Evolutionary conservation across 1,140 invertebrate species (phyloP).

Genomic region (Cheumatopsyche charites): DNA sequence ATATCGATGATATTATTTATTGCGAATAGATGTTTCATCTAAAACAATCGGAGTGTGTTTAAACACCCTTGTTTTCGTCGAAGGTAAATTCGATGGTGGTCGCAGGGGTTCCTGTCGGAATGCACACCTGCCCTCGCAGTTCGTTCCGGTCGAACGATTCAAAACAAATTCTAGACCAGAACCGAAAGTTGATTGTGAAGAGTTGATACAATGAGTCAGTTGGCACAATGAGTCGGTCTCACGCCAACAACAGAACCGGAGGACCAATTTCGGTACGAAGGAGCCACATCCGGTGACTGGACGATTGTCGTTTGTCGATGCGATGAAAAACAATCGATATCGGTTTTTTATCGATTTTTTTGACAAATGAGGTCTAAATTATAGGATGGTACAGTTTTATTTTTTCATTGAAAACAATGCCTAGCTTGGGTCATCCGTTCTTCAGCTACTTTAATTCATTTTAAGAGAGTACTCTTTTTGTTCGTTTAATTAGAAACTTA

Average conservation of each 20-base stretch:
- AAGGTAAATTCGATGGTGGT: not conserved
- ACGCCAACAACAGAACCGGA: conserved; percentile 38
- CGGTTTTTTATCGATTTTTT: too few relatives aligned
- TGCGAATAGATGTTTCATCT: too few relatives aligned
- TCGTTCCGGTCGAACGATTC: conserved; percentile 43
- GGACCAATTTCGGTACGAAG: conserved; percentile 37
- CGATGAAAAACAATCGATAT: not conserved
- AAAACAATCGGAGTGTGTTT: too few relatives aligned
- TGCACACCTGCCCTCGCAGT: conserved; percentile 38
- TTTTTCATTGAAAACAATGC: not conserved
- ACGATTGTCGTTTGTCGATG: not conserved
- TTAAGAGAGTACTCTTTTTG: too few relatives aligned
- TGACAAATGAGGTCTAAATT: not conserved
- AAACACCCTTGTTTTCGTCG: too few relatives aligned
- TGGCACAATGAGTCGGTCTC: conserved; percentile 35
- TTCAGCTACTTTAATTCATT: not conserved
- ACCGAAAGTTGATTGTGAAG: conserved; percentile 14
- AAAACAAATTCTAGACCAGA: conserved; percentile 43
- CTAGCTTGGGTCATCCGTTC: not conserved
- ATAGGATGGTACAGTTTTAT: too few relatives aligned
- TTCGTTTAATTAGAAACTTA: too few relatives aligned
- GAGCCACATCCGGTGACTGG: conserved; percentile 39
- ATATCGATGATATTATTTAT: too few relatives aligned
- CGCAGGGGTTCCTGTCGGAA: conserved; percentile 8
- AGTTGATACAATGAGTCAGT: conserved; percentile 30